Percentiles rank a stretch among this genome's conserved stretches.
Evolutionary conservation across 1,140 invertebrate genomes (phyloP).

Genomic region (Lysiphlebus fabarum): DNA sequence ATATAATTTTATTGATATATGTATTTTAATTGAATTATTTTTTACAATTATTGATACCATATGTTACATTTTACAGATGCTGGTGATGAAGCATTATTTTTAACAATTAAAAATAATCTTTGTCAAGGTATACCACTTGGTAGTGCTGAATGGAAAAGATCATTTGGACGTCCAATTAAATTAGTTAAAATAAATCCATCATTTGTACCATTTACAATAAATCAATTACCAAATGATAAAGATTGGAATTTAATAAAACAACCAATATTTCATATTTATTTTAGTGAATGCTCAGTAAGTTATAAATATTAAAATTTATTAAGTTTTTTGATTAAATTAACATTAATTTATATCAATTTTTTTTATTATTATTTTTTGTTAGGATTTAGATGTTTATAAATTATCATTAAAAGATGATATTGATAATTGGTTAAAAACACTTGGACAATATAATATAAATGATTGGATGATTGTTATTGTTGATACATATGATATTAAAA

Average conservation of each 20-base stretch:
- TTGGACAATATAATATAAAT: slow-evolving; percentile 70
- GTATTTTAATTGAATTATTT: neutral
- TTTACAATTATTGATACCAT: slow-evolving; percentile 7
- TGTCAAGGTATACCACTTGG: slow-evolving; percentile 79
- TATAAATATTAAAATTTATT: slow-evolving; percentile 11
- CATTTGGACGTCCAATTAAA: slow-evolving; percentile 74
- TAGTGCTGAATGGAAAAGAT: slow-evolving; percentile 85
- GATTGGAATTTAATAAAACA: slow-evolving; percentile 76
- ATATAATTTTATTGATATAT: slow-evolving; percentile 8
- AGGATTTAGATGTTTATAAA: slow-evolving; percentile 90
- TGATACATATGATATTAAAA: slow-evolving; percentile 86
- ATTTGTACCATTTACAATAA: slow-evolving; percentile 77
- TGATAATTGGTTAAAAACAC: slow-evolving; percentile 77
- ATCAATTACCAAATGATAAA: slow-evolving; percentile 67
- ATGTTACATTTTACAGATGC: slow-evolving; percentile 62
- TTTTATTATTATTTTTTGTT: slow-evolving; percentile 10
- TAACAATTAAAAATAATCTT: slow-evolving; percentile 73
- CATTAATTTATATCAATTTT: slow-evolving; percentile 16
- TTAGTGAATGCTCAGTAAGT: slow-evolving; percentile 87
- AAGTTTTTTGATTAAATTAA: neutral
- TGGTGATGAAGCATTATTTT: slow-evolving; percentile 84
- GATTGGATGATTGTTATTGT: slow-evolving; percentile 95
- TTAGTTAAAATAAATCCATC: slow-evolving; percentile 80
- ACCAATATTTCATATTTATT: slow-evolving; percentile 91
- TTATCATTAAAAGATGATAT: slow-evolving; percentile 81